Evolutionary conservation across 2,888 invertebrate species (phyloP), one percentile per base, ranked within the genome.

Genomic region (Phengaris alcon): DNA sequence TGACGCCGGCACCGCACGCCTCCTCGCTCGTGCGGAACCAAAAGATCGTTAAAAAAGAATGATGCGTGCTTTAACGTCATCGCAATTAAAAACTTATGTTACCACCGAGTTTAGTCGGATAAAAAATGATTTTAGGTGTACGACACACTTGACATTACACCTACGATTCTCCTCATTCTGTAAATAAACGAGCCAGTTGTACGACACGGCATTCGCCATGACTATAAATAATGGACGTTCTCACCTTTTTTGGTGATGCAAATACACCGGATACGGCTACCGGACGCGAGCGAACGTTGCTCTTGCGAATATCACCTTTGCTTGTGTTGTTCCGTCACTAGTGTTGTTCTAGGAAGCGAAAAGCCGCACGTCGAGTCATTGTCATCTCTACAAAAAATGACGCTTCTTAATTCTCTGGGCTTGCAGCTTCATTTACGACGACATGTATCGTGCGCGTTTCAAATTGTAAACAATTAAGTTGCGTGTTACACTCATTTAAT

Each of bases 211-310:
- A 86, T 89, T 91, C 88, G 90, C 92, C 93, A 92, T 84, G 83
- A 83, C 87, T 90, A 91, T 90, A 90, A 91, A 93, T 91, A 91
- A 88, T 81, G 85, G 81, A 80, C 87, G 90, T 90, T 90, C 92
- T 89, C 90, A 91, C 92, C 93, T 91, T 93, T 93, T 93, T 93
- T 90, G 91, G 93, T 87, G 83, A 86, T 90, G 88, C 88, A 86
- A 90, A 91, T 90, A 88, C 87, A 91, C 91, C 92, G 93, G 93
- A 93, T 86, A 88, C 86, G 81, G 85, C 91, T 90, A 91, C 93
- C 91, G 93, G 91, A 91, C 88, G 91, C 85, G 82, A 83, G 82
- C 86, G 89, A 88, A 87, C 89, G 87, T 83, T 86, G 87, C 87
- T 88, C 90, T 86, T 86, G 83, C 86, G 84, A 88, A 86, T 88